Percentiles rank a stretch among this genome's conserved stretches.
phyloP scores from a whole-genome alignment of 2,888 invertebrate species.

The Oegoconia quadripuncta region DNA sequence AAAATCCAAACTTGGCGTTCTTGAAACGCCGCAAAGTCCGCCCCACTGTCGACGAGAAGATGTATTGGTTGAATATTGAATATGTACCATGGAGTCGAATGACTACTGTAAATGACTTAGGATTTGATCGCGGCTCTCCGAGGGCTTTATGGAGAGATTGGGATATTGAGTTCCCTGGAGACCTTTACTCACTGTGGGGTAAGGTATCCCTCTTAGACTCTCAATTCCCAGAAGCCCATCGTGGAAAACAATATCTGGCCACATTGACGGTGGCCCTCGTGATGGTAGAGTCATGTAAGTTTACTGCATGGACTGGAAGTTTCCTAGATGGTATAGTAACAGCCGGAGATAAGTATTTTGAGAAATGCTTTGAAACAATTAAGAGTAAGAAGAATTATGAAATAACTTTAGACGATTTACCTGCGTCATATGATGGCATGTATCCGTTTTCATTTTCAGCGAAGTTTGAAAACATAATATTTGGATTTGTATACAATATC shows the following conservation, averaged over 20 bases:
- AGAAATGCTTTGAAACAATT: slow-evolving; percentile 67
- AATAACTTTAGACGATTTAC: slow-evolving; percentile 76
- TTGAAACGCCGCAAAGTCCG: slow-evolving; percentile 45
- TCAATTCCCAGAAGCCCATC: slow-evolving; percentile 70
- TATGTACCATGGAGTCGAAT: slow-evolving; percentile 63
- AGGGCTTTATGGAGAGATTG: slow-evolving; percentile 81
- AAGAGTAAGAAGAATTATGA: slow-evolving; percentile 72
- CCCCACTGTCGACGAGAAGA: slow-evolving; percentile 65
- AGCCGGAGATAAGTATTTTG: slow-evolving; percentile 79
- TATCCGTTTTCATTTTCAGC: slow-evolving; percentile 79
- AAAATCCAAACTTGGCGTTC: slow-evolving; percentile 58
- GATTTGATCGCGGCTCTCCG: slow-evolving; percentile 51
- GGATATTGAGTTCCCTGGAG: slow-evolving; percentile 83
- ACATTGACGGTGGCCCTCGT: slow-evolving; percentile 79
- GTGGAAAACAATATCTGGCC: slow-evolving; percentile 82
- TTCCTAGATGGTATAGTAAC: slow-evolving; percentile 81
- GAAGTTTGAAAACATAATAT: slow-evolving; percentile 76
- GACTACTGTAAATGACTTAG: slow-evolving; percentile 54
- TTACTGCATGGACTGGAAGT: slow-evolving; percentile 81
- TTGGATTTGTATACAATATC: slow-evolving; percentile 81
- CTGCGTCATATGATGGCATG: slow-evolving; percentile 70
- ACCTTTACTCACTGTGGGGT: slow-evolving; percentile 84
- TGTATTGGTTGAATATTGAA: slow-evolving; percentile 69
- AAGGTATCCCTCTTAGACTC: slow-evolving; percentile 80
- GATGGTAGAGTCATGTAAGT: slow-evolving; percentile 78